A percentile compares a stretch with the other conserved stretches of the same genome.
Evolutionary conservation across 2,888 invertebrate genomes (phyloP).

Genomic region (Linnaemya vulpina): DNA sequence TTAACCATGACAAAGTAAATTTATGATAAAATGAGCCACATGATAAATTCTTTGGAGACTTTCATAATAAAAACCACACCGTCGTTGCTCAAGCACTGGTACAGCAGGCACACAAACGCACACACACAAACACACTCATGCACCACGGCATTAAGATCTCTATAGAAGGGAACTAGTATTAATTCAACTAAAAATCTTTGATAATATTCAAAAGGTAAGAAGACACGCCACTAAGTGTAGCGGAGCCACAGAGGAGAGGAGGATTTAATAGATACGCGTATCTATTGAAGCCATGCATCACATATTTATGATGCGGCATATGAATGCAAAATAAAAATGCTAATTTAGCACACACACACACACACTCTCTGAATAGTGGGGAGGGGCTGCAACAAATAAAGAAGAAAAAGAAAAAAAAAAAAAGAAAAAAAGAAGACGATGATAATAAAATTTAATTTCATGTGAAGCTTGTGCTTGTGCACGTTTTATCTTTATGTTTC

Average conservation of each 20-base stretch:
- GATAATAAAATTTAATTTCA: background rate
- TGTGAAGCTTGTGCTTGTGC: background rate
- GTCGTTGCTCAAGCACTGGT: constrained; percentile 52
- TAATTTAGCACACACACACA: constrained; percentile 44
- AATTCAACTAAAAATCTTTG: background rate
- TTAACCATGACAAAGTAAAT: constrained; percentile 53
- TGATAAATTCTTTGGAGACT: constrained; percentile 76
- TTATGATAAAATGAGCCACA: constrained; percentile 46
- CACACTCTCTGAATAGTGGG: background rate
- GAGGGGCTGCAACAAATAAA: background rate
- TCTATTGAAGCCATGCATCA: background rate
- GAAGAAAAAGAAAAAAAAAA: too few relatives aligned
- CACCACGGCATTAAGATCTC: background rate
- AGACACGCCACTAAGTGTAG: background rate
- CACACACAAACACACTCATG: constrained; percentile 3
- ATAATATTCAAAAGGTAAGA: constrained; percentile 8
- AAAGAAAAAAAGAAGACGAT: too few relatives aligned
- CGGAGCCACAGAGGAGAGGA: background rate
- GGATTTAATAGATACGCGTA: background rate
- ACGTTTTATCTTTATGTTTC: background rate
- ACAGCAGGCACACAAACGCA: too few relatives aligned
- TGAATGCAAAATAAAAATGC: constrained; percentile 56
- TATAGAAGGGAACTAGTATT: background rate
- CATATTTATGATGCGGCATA: constrained; percentile 35
- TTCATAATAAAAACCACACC: constrained; percentile 31